Evolutionary conservation across 1,140 invertebrate species (phyloP).

Genomic region (Nasonia vitripennis): DNA sequence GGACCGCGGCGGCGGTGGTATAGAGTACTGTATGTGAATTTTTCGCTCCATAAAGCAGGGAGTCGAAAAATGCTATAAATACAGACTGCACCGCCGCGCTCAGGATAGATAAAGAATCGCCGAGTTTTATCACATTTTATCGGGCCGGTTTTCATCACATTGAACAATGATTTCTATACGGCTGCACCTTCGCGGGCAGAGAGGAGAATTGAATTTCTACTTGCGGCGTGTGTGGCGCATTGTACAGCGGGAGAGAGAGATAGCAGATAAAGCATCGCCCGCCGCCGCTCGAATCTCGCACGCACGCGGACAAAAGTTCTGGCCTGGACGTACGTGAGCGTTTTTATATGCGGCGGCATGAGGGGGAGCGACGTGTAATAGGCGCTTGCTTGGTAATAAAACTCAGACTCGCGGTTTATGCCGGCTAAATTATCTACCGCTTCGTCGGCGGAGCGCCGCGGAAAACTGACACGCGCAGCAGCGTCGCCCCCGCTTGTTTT

Average conservation of each 20-base stretch:
- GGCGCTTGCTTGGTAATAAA: conserved; percentile 61
- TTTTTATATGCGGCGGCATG: conserved; percentile 17
- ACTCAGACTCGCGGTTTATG: conserved; percentile 62
- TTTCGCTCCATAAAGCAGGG: neutral
- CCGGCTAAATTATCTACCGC: conserved; percentile 63
- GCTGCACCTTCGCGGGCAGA: conserved; percentile 18
- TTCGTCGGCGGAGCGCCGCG: conserved; percentile 42
- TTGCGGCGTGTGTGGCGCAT: neutral
- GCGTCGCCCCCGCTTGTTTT: neutral
- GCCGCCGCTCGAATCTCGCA: conserved; percentile 18
- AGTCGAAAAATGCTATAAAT: too few relatives aligned
- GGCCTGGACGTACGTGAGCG: neutral
- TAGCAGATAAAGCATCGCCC: conserved; percentile 29
- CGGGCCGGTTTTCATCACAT: conserved; percentile 41
- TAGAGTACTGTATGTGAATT: neutral
- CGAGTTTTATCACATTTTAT: conserved; percentile 42
- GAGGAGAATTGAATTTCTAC: conserved; percentile 46
- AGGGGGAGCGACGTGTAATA: conserved; percentile 58
- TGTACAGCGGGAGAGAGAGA: neutral
- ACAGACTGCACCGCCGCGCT: too few relatives aligned
- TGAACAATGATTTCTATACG: conserved; percentile 49
- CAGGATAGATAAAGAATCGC: conserved; percentile 20
- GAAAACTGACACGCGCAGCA: conserved; percentile 54
- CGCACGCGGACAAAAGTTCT: conserved; percentile 37
- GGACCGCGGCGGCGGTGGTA: neutral